Base-by-base conservation (phyloP, 1,140 invertebrate species). In the Zaprionus ornatus region DNA sequence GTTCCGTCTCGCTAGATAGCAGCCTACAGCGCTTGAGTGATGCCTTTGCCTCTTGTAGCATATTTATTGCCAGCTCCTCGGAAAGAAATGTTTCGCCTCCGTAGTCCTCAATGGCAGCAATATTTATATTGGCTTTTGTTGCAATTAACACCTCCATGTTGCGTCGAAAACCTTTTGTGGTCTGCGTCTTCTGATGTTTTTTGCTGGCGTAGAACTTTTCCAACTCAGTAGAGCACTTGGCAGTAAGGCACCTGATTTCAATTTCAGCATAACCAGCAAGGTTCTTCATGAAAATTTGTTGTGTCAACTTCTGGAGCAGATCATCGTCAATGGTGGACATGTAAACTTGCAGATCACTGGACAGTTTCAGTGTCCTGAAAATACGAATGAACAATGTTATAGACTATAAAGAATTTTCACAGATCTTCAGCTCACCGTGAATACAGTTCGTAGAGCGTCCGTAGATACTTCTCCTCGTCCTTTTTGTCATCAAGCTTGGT, bases 71-170 rank as follows among this genome's bases (percentile, higher is more conserved):
- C n/a, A 99, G 94, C 92, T 99, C 97, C 93, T 99, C 98, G 0
- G 98, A 99, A 2, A 99, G 94, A 92, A 99, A 99, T 0, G 98
- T 99, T 93, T 99, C 98, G 0, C 98, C 98, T 2, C 98, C 98
- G 92, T 98, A 99, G 92, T 99, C 97, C 92, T 99, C 98, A 65
- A 97, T 97, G 91, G 97, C 96, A 4, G 97, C 97, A 74, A 99
- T 97, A 90, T 98, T 98, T 45, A 98, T 97, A 85, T 98, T 98
- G 0, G 98, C 97, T 68, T 97, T 95, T 2, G 96, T 97, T 1
- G 97, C 97, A 77, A 99, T 96, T 4, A 98, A 96, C 9, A 98
- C 98, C 94, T 99, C 98, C 60, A 99, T 93, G 91, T 99, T 98
- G 70, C 98, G 94, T 21, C 97, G 95, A 12, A 99, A 94, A 77